These are phyloP conservation scores for Colletes collaris DNA, from an alignment of 2,888 invertebrate species.

Conservation along the genomic window DNA sequence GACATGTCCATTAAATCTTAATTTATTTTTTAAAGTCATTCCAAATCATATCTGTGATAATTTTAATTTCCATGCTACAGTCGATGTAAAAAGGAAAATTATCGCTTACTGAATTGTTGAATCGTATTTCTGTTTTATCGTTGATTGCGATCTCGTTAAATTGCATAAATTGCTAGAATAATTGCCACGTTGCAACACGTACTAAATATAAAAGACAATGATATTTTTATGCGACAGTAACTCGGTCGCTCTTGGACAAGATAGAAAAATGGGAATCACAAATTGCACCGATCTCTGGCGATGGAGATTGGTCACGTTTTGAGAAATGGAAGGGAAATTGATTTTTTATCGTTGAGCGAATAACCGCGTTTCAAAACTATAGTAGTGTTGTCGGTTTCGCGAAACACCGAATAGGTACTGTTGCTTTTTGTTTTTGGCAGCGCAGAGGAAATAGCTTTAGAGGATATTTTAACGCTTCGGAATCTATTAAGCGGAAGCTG, in stretches of 20 bases:
- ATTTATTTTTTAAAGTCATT: too few species aligned
- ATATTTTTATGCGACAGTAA: constrained; percentile 1
- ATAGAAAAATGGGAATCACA: constrained; percentile 44
- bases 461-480: constrained; percentile 28
- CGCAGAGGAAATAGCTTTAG: constrained; percentile 37
- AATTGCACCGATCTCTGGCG: constrained; percentile 44
- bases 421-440: background rate
- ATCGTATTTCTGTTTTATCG: background rate
- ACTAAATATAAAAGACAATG: background rate
- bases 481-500: constrained; percentile 22
- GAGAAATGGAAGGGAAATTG: constrained; percentile 54
- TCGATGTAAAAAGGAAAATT: background rate
- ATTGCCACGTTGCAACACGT: background rate
- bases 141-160: constrained; percentile 1
- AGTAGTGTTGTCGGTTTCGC: constrained; percentile 41
- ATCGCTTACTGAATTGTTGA: background rate
- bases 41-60: too few species aligned
- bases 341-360: constrained; percentile 53
- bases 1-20: too few species aligned
- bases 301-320: constrained; percentile 24
- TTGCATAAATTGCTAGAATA: background rate
- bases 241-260: constrained; percentile 17
- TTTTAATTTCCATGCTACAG: too few species aligned
- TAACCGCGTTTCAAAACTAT: constrained; percentile 30
- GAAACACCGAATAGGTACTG: constrained; percentile 33